Conservation (phyloP, 2,797 vertebrate genomes). For the Thamnophis elegans region DNA sequence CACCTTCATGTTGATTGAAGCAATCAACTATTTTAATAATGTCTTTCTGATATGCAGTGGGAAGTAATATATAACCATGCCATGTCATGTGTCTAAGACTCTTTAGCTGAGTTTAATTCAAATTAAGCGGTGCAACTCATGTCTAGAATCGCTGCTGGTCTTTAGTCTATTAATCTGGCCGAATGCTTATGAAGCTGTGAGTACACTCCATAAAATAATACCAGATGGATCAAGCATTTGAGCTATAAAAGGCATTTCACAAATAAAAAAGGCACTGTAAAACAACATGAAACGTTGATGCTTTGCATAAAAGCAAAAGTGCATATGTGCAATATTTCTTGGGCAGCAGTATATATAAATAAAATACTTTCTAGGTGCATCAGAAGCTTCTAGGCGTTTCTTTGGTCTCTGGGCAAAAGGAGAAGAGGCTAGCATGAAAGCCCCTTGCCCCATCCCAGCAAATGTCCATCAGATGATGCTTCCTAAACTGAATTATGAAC, state of each 20-base stretch:
- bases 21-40: not conserved
- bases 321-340: not conserved
- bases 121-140: not conserved
- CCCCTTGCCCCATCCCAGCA: not conserved
- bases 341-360: not conserved
- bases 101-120: not conserved
- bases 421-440: not conserved
- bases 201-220: not conserved
- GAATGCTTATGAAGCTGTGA: not conserved
- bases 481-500: conserved; percentile 28
- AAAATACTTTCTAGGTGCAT: not conserved
- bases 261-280: not conserved
- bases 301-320: not conserved
- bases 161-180: not conserved
- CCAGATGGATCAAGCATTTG: not conserved
- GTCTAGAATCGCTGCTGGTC: not conserved
- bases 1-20: not conserved
- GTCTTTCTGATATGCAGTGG: not conserved
- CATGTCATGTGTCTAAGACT: not conserved
- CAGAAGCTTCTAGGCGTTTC: not conserved
- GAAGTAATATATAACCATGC: not conserved
- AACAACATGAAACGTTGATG: not conserved
- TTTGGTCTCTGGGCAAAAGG: not conserved
- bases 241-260: not conserved
- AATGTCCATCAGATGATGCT: not conserved